These are phyloP conservation scores for Pheosia gnoma DNA, from an alignment of 2,888 invertebrate species.

Conservation along the genomic window DNA sequence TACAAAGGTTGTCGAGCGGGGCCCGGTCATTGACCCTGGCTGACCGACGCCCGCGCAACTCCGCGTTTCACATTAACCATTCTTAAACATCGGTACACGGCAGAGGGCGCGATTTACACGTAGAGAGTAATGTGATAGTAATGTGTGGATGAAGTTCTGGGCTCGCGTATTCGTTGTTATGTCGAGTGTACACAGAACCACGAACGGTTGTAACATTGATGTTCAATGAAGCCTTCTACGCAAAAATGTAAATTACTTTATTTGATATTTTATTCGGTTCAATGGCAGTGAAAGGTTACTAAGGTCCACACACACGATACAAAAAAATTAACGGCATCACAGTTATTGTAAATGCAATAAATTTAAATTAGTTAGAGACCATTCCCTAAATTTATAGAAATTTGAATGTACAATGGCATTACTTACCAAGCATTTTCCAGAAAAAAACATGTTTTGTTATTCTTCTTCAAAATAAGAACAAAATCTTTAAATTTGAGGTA, in stretches of 20 bases:
- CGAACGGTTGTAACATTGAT: neutral
- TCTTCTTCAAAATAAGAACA: no score
- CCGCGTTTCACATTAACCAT: conserved; percentile 52
- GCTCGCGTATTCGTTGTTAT: neutral
- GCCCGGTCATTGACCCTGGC: conserved; percentile 66
- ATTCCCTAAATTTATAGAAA: no score
- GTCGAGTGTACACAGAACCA: neutral
- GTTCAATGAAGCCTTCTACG: neutral
- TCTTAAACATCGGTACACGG: conserved; percentile 17
- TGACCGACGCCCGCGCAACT: conserved; percentile 75
- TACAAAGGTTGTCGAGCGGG: conserved; percentile 74
- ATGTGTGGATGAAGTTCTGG: neutral
- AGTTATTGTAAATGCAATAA: no score
- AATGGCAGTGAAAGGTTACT: no score
- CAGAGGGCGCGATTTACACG: conserved; percentile 1
- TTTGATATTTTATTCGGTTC: no score
- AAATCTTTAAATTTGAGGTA: no score
- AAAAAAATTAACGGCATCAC: no score
- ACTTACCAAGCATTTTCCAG: no score
- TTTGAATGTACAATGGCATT: no score
- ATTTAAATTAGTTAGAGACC: no score
- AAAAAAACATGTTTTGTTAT: no score
- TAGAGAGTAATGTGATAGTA: neutral
- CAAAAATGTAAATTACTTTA: neutral
- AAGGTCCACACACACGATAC: no score